phyloP scores from a whole-genome alignment of 2,797 vertebrate species.

The Rhynchonycteris naso region DNA sequence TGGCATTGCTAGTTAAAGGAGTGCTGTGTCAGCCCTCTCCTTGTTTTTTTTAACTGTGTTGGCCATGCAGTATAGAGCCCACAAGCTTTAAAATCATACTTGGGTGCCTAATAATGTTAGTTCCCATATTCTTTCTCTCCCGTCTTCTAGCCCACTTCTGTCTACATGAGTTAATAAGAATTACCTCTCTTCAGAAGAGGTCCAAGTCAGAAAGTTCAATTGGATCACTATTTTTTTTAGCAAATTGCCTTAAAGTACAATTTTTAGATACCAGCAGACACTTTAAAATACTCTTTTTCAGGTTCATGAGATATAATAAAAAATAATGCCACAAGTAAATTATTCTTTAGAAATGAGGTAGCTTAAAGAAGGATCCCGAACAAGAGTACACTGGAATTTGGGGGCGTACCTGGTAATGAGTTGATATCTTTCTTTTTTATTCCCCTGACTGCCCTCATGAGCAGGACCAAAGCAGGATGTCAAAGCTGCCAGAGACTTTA shows the following conservation, averaged over 20 bases:
- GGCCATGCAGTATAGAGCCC: neutral
- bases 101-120: neutral
- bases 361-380: neutral
- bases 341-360: neutral
- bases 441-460: neutral
- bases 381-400: neutral
- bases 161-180: neutral
- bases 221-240: constrained; percentile 38
- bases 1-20: neutral
- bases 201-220: constrained; percentile 14
- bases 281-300: neutral
- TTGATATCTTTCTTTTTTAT: neutral
- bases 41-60: neutral
- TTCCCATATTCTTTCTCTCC: neutral
- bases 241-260: neutral
- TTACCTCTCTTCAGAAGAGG: neutral
- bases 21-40: neutral
- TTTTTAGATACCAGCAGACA: constrained; percentile 4
- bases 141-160: neutral
- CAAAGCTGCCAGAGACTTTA: constrained; percentile 90
- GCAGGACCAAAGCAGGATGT: constrained; percentile 91
- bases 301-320: neutral
- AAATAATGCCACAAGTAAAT: neutral
- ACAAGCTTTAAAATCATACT: neutral
- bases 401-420: neutral